Evolutionary conservation across 2,888 invertebrate genomes (phyloP), one percentile per base, ranked within the genome.

Genomic region (Drosophila sordidula): DNA sequence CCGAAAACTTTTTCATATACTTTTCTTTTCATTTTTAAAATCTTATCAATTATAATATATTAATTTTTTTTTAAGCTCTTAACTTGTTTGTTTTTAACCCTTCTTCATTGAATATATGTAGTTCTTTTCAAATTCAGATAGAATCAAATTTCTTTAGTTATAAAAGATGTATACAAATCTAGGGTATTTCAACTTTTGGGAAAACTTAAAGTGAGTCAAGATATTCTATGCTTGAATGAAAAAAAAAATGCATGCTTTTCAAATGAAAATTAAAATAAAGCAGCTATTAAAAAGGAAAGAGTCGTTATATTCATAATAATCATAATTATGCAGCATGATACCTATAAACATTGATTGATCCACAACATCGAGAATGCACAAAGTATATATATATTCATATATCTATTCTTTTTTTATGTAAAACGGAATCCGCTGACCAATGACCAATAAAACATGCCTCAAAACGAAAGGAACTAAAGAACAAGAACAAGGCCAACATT

Each of bases 331-430:
- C 29, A 64, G 80, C 59, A 59, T 87, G 81, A 80, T 85, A 85
- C 85, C 85, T 87, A 89, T 70, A 49, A 84, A 88, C 89, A 91
- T 80, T 86, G 51, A 63, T 65, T 63, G 83, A 89, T 87, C 92
- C 87, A 91, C 90, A 90, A 91, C 91, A 91, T 89, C 90, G 86
- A 91, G 88, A 85, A 89, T 90, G 87, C 90, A 88, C 80, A 75
- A 76, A 74, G 66, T 63, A 51, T 50, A 62, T 44, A 34, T 63
- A 62, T 32, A 44, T 44, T 36, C 12, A 61, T 39, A 39, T 12
- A 41, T 32, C 29, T 38, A 14, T 26, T 14, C 14, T 14, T 39
- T 12, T 6, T 26, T 26, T 34, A 70, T 50, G 52, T 65, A 49
- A 75, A 70, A 75, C 75, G 62, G 71, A 81, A 78, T 70, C 70